Percentiles rank a stretch among this genome's conserved stretches.
phyloP scores from a whole-genome alignment of 2,797 vertebrate species.

The Thamnophis elegans region DNA sequence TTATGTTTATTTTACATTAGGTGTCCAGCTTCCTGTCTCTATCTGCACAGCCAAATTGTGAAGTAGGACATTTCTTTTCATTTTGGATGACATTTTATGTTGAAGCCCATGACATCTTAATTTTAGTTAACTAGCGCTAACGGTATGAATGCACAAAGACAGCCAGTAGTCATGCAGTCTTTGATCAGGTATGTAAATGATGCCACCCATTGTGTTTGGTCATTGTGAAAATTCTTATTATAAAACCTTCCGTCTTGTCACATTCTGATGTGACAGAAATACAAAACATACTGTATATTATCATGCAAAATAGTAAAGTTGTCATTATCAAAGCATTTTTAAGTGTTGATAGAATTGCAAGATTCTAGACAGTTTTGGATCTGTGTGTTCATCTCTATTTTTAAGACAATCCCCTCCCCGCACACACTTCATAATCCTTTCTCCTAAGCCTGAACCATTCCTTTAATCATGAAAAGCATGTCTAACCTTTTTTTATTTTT shows the following conservation, averaged over 20 bases:
- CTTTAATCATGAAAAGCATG: background rate
- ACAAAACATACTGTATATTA: slow-evolving; percentile 31
- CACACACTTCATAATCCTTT: background rate
- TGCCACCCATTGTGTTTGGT: slow-evolving; percentile 56
- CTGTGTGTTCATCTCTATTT: background rate
- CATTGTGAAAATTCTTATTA: slow-evolving; percentile 46
- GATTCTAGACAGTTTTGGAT: background rate
- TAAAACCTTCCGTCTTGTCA: slow-evolving; percentile 27
- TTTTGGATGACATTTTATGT: slow-evolving; percentile 60
- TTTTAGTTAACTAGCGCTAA: slow-evolving; percentile 64
- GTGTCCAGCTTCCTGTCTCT: background rate
- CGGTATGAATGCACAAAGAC: slow-evolving; percentile 24
- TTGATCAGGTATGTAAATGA: slow-evolving; percentile 59
- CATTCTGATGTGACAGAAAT: slow-evolving; percentile 31
- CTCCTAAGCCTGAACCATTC: background rate
- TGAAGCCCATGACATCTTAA: slow-evolving; percentile 66
- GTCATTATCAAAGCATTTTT: slow-evolving; percentile 13
- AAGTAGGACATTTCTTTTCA: slow-evolving; percentile 48
- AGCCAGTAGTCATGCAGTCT: slow-evolving; percentile 41
- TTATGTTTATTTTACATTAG: slow-evolving; percentile 24
- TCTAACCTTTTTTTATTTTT: background rate
- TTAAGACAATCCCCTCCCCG: background rate
- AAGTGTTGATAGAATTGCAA: background rate
- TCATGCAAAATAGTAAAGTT: slow-evolving; percentile 35
- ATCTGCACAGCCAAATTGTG: slow-evolving; percentile 24